Conservation (phyloP, 2,888 invertebrate species). For the Amblyteles armatorius region DNA sequence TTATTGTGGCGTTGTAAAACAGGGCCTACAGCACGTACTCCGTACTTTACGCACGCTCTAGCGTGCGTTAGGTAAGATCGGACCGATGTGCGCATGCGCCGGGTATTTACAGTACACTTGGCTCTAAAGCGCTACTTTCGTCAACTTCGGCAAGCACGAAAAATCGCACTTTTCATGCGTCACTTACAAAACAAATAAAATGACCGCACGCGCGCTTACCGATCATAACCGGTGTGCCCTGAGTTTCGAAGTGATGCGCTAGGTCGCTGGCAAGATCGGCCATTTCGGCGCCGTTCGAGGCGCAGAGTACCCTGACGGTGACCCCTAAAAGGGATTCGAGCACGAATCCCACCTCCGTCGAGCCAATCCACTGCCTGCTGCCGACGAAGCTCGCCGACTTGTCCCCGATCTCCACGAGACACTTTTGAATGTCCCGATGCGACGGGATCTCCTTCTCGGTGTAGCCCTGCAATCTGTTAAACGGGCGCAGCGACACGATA, state of each 20-base stretch:
- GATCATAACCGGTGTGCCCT: constrained; percentile 99
- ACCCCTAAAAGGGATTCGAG: constrained; percentile 92
- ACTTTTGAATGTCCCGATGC: constrained; percentile 95
- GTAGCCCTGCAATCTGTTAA: constrained; percentile 91
- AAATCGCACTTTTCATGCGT: background rate
- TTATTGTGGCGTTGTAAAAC: too few species aligned
- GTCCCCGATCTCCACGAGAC: constrained; percentile 97
- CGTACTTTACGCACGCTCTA: too few species aligned
- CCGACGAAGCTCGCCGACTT: constrained; percentile 95
- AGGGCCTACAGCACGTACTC: too few species aligned
- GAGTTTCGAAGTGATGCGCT: constrained; percentile 94
- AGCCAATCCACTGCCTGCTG: constrained; percentile 98
- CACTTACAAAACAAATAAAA: constrained; percentile 4
- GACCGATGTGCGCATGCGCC: too few species aligned
- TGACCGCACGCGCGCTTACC: constrained; percentile 86
- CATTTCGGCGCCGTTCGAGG: constrained; percentile 94
- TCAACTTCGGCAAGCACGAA: background rate
- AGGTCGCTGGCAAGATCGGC: constrained; percentile 92
- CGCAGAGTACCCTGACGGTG: constrained; percentile 92
- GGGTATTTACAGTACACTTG: too few species aligned
- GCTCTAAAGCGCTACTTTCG: too few species aligned
- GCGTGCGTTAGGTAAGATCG: too few species aligned
- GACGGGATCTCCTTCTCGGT: constrained; percentile 91
- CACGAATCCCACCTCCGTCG: constrained; percentile 97
- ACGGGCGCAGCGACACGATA: constrained; percentile 52